Percentiles rank a stretch among this genome's conserved stretches.
These are phyloP conservation scores for Microtus pennsylvanicus DNA, from an alignment of 2,113 vertebrate species.

Conservation along the genomic window DNA sequence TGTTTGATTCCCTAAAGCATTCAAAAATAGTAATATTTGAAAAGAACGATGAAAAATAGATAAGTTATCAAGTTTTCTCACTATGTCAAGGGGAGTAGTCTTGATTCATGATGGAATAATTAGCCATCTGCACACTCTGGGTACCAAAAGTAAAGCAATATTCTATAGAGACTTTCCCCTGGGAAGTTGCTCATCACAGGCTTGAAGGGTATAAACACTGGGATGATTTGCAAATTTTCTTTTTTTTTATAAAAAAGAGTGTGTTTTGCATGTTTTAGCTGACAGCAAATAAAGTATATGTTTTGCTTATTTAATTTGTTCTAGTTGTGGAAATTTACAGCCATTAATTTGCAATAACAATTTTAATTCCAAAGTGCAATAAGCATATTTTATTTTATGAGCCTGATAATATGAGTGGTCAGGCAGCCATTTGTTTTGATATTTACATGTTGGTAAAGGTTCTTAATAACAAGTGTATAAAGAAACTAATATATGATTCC, in stretches of 20 bases:
- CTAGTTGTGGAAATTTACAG: background rate
- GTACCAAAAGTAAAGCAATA: background rate
- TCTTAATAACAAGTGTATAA: background rate
- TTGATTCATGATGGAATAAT: conserved; percentile 62
- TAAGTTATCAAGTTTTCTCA: conserved; percentile 15
- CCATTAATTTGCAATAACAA: conserved; percentile 59
- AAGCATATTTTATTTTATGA: conserved; percentile 38
- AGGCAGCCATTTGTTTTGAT: background rate
- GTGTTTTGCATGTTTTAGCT: conserved; percentile 19
- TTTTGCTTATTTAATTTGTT: background rate
- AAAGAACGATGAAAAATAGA: conserved; percentile 54
- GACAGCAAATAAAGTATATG: conserved; percentile 31
- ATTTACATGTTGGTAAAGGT: background rate
- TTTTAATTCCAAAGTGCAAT: conserved; percentile 33
- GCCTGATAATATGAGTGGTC: background rate
- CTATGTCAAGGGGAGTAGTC: conserved; percentile 5
- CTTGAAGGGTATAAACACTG: conserved; percentile 37
- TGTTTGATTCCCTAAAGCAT: conserved; percentile 42
- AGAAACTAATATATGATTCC: background rate
- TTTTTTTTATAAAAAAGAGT: background rate
- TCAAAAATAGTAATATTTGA: conserved; percentile 51
- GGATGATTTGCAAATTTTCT: conserved; percentile 57
- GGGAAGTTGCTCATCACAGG: background rate
- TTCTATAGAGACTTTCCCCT: background rate
- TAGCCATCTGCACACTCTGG: conserved; percentile 46